Evolutionary conservation across 2,113 vertebrate genomes (phyloP), one percentile per base, ranked within the genome.

Genomic region (Cebidichthys violaceus): DNA sequence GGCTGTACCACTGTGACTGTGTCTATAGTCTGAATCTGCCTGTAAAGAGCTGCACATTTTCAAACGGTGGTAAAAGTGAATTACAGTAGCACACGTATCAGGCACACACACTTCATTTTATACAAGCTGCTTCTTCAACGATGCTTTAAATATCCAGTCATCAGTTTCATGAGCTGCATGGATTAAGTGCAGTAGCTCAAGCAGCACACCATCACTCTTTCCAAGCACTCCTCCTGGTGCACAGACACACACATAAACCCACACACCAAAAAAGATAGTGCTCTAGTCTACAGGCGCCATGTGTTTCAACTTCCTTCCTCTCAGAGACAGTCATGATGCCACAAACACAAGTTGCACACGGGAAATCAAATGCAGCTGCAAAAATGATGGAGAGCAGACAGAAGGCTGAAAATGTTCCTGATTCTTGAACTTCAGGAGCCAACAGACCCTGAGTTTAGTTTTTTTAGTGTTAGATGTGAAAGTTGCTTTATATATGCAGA

Each of bases 261-360:
- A 62, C 60, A 52, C 47, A 35, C 70, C 3, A 24, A 39, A 22
- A 72, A 67, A 76, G 55, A 79, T 29, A 66, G 67, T 31, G 68
- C 77, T 80, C 45, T 54, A n/a, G 47, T 80, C 50, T 45, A n/a
- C 41, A 45, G 85, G 55, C 39, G 41, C 37, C 71, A 27, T 74
- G 64, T 60, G 82, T 66, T 61, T 82, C 57, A 20, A 89, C 89
- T 92, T 92, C 90, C 92, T 93, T 90, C 90, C 89, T 83, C 68
- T 86, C 27, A 60, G 54, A 62, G 67, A 86, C 68, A n/a, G 82
- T 70, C 65, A 55, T 75, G 69, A 81, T 71, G 67, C 74, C 41
- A 50, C 43, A 82, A 71, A 67, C 83, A 76, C 79, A 87, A 52
- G 75, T 29, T 45, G 18, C 80, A 77, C 17, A 52, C 22, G 57